Evolutionary conservation across 2,888 invertebrate genomes (phyloP).

Genomic region (Heliconius sara): DNA sequence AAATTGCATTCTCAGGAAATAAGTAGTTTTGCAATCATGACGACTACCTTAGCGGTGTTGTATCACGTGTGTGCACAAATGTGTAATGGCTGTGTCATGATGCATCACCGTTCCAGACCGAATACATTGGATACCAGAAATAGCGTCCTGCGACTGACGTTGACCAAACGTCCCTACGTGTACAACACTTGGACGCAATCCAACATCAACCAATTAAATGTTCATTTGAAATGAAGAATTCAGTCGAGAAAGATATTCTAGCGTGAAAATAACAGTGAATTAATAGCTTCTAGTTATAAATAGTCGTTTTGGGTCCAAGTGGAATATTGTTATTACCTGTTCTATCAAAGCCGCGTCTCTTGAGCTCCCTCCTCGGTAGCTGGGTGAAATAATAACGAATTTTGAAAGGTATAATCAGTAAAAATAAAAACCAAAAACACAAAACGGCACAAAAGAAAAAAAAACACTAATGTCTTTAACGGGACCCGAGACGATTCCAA

Average conservation of each 20-base stretch:
- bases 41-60: conserved; percentile 24
- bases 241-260: conserved; percentile 16
- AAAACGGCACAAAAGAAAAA: conserved; percentile 80
- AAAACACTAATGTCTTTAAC: conserved; percentile 54
- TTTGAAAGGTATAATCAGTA: conserved; percentile 81
- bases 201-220: conserved; percentile 61
- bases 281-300: conserved; percentile 43
- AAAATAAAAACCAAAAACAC: conserved; percentile 81
- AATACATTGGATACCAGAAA: conserved; percentile 52
- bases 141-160: conserved; percentile 65
- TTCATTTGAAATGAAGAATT: conserved; percentile 30
- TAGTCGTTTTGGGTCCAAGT: conserved; percentile 76
- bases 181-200: conserved; percentile 80
- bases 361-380: conserved; percentile 84
- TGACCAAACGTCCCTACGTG: conserved; percentile 66
- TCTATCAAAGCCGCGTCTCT: conserved; percentile 85
- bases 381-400: conserved; percentile 84
- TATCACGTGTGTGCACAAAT: conserved; percentile 29
- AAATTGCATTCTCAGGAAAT: conserved; percentile 46
- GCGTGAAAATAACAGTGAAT: conserved; percentile 22
- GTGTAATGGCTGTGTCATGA: conserved; percentile 48
- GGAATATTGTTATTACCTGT: conserved; percentile 78
- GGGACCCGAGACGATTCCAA: conserved; percentile 37
- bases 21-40: conserved; percentile 27
- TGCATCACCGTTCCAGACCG: conserved; percentile 52